phyloP scores from a whole-genome alignment of 2,113 vertebrate species.

The Gobius niger region DNA sequence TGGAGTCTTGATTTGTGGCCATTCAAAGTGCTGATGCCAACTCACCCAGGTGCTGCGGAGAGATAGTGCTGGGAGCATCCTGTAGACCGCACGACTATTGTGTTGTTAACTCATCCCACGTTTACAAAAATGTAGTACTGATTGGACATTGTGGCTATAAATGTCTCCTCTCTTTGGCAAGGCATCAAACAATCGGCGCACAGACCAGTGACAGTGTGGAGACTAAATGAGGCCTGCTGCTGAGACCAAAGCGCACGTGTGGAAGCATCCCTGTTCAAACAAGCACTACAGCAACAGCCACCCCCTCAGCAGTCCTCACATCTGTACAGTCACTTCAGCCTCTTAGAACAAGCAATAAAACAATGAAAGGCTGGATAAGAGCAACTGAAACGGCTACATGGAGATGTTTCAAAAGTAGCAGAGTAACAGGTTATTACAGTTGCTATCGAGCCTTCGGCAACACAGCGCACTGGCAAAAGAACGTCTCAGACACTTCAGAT shows the following conservation, averaged over 20 bases:
- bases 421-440: neutral
- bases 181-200: slow-evolving; percentile 40
- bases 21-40: slow-evolving; percentile 43
- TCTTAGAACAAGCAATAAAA: slow-evolving; percentile 77
- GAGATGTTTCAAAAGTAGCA: neutral
- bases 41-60: slow-evolving; percentile 56
- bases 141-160: slow-evolving; percentile 41
- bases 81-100: slow-evolving; percentile 23
- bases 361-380: neutral
- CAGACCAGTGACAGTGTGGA: slow-evolving; percentile 69
- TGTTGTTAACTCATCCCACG: slow-evolving; percentile 35
- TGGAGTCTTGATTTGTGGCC: slow-evolving; percentile 59
- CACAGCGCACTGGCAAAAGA: no score
- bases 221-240: slow-evolving; percentile 83
- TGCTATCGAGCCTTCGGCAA: no score
- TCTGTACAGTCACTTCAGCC: slow-evolving; percentile 75
- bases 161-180: slow-evolving; percentile 47
- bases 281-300: slow-evolving; percentile 74
- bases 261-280: slow-evolving; percentile 78
- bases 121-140: slow-evolving; percentile 36
- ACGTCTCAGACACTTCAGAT: no score
- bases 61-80: slow-evolving; percentile 51
- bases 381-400: neutral
- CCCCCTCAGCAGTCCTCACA: slow-evolving; percentile 72
- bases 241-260: slow-evolving; percentile 85